Percentiles rank a stretch among this genome's conserved stretches.
These are phyloP conservation scores for Rhynchonycteris naso DNA, from an alignment of 2,797 vertebrate genomes.

Conservation along the genomic window DNA sequence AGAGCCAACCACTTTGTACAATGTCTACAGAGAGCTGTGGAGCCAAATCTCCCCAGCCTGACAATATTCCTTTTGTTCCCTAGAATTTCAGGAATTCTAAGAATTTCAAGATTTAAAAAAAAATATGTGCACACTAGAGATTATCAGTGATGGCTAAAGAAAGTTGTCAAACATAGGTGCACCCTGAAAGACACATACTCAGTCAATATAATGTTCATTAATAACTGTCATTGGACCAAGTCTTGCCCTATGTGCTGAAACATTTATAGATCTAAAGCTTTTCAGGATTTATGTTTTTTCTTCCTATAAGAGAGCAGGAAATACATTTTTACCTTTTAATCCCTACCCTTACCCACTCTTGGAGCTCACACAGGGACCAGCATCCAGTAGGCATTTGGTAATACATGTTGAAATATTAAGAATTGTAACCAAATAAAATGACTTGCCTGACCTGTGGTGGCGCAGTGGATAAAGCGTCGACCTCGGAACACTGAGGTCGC, in stretches of 20 bases:
- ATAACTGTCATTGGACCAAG: background rate
- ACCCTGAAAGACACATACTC: background rate
- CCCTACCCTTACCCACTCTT: background rate
- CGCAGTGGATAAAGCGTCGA: too few species aligned
- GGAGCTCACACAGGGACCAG: background rate
- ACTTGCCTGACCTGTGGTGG: too few species aligned
- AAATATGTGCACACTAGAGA: background rate
- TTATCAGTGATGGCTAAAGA: background rate
- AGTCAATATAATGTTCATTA: background rate
- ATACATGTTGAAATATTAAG: background rate
- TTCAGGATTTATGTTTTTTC: background rate
- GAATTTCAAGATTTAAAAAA: background rate
- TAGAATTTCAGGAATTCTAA: slow-evolving; percentile 20
- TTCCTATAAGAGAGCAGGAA: background rate
- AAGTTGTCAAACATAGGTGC: background rate
- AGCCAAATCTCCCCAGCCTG: background rate
- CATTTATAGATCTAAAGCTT: background rate
- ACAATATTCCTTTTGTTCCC: slow-evolving; percentile 13
- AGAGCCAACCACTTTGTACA: background rate
- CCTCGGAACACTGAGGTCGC: too few species aligned
- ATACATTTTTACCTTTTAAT: slow-evolving; percentile 3
- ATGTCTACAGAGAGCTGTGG: background rate
- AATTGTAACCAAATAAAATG: too few species aligned
- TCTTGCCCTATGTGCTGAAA: background rate
- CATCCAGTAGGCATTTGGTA: background rate